Conservation (phyloP, 2,797 vertebrate species). For the Xyrichtys novacula region DNA sequence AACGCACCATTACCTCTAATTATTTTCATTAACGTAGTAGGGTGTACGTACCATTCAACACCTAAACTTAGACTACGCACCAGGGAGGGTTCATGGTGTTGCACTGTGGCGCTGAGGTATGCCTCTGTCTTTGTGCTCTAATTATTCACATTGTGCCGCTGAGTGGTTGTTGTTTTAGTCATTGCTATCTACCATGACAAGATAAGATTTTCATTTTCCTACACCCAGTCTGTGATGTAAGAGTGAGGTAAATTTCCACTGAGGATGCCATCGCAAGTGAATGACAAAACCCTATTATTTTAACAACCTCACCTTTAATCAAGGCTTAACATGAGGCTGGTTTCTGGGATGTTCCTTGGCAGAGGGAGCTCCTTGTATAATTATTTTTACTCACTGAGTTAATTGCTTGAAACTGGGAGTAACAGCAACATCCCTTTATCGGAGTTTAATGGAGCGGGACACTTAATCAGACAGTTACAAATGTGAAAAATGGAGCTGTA, state of each 20-base stretch:
- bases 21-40: conserved; percentile 22
- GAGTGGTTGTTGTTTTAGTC: conserved; percentile 37
- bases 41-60: conserved; percentile 19
- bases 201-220: conserved; percentile 40
- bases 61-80: background rate
- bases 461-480: background rate
- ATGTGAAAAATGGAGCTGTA: too few relatives aligned
- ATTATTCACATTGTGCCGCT: conserved; percentile 64
- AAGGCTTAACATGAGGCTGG: background rate
- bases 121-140: conserved; percentile 45
- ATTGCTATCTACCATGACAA: conserved; percentile 42
- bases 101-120: conserved; percentile 17
- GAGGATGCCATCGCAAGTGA: conserved; percentile 13
- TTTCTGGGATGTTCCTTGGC: background rate
- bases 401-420: background rate
- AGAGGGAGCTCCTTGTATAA: background rate
- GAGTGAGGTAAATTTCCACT: conserved; percentile 31
- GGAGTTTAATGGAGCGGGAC: background rate
- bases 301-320: background rate
- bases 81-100: conserved; percentile 12
- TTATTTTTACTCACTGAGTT: background rate
- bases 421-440: background rate
- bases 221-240: conserved; percentile 33
- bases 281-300: background rate
- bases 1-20: conserved; percentile 19